Evolutionary conservation across 2,888 invertebrate genomes (phyloP).

Genomic region (Eumacrocentrus americanus): DNA sequence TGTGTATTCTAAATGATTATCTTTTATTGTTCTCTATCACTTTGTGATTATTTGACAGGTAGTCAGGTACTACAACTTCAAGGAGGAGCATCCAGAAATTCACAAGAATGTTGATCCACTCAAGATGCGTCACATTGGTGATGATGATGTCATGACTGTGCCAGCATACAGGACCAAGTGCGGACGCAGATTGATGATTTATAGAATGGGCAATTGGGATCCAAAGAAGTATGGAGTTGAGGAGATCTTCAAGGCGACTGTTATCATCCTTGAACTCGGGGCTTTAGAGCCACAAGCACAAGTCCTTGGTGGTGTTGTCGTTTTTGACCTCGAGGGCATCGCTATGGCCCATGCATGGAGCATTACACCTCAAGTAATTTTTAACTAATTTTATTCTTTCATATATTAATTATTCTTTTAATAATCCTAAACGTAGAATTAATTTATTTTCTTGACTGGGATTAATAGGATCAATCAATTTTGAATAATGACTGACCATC

Average conservation of each 20-base stretch:
- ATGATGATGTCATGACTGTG: constrained; percentile 73
- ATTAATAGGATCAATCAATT: not conserved
- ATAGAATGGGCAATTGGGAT: constrained; percentile 79
- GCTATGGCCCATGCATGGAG: constrained; percentile 76
- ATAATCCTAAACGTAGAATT: no score
- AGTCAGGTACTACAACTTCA: constrained; percentile 77
- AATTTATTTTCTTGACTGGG: not conserved
- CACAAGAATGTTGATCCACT: constrained; percentile 73
- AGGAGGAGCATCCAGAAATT: constrained; percentile 73
- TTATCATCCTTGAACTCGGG: constrained; percentile 75
- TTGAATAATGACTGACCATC: no score
- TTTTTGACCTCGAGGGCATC: constrained; percentile 77
- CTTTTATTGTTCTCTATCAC: constrained; percentile 32
- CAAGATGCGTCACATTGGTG: constrained; percentile 70
- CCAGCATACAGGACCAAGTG: constrained; percentile 79
- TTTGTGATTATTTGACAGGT: constrained; percentile 62
- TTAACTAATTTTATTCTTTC: not conserved
- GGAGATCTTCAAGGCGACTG: constrained; percentile 75
- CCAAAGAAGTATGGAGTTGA: constrained; percentile 70
- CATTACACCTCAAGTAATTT: constrained; percentile 68
- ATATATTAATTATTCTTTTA: constrained; percentile 9
- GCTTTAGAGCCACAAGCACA: constrained; percentile 77
- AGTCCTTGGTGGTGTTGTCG: constrained; percentile 76
- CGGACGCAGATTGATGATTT: constrained; percentile 74
- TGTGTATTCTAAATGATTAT: no score